A percentile compares a stretch with the other conserved stretches of the same genome.
These are phyloP conservation scores for Lasiurus borealis DNA, from an alignment of 2,113 vertebrate genomes.

Conservation along the genomic window DNA sequence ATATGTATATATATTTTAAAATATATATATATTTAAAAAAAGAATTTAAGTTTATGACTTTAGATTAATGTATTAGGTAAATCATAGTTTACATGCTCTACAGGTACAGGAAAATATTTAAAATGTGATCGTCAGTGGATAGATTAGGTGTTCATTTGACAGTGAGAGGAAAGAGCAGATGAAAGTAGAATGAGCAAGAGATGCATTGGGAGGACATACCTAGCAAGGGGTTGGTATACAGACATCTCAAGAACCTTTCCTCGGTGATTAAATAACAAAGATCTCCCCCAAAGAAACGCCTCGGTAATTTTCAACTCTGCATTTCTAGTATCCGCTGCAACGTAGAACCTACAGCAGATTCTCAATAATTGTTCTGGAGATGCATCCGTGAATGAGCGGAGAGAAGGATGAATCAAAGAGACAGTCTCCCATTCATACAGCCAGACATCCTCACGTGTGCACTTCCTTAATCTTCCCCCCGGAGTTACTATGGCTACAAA, in stretches of 20 bases:
- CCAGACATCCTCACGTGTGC: background rate
- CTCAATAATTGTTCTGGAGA: slow-evolving; percentile 21
- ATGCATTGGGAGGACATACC: background rate
- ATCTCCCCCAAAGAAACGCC: background rate
- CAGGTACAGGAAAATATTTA: background rate
- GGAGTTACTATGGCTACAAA: slow-evolving; percentile 78
- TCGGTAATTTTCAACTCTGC: background rate
- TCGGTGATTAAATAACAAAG: background rate
- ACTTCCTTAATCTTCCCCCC: slow-evolving; percentile 31
- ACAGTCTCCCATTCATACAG: background rate
- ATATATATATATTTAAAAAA: too few relatives aligned
- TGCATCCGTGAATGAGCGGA: slow-evolving; percentile 49
- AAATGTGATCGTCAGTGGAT: background rate
- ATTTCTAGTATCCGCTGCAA: background rate
- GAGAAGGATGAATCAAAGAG: slow-evolving; percentile 58
- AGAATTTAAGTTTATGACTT: background rate
- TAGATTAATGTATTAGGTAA: background rate
- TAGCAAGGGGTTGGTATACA: background rate
- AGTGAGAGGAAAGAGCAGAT: background rate
- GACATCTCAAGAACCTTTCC: background rate
- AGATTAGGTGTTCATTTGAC: background rate
- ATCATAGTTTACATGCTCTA: background rate
- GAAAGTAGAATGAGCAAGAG: background rate
- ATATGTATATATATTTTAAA: too few relatives aligned
- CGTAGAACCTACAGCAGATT: background rate